A percentile compares a stretch with the other conserved stretches of the same genome.
Evolutionary conservation across 1,140 invertebrate species (phyloP).

Genomic region (Drosophila nigrodunni): DNA sequence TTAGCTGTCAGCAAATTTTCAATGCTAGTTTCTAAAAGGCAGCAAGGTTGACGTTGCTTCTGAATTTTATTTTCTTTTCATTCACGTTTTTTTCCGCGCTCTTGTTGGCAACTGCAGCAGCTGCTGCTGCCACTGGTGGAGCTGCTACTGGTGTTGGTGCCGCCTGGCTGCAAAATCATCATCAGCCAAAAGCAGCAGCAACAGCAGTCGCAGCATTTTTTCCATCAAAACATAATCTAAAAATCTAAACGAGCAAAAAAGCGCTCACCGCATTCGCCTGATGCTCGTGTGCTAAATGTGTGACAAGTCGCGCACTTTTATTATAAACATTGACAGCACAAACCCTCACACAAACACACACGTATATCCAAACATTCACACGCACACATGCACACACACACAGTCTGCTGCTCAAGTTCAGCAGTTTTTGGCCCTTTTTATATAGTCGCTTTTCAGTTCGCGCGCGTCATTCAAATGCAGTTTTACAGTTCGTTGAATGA

Average conservation of each 20-base stretch:
- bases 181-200: conserved; percentile 30
- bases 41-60: conserved; percentile 37
- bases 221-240: conserved; percentile 74
- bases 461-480: conserved; percentile 71
- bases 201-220: conserved; percentile 30
- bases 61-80: conserved; percentile 33
- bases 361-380: not conserved
- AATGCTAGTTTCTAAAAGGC: conserved; percentile 40
- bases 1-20: conserved; percentile 60
- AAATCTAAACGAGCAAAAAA: conserved; percentile 72
- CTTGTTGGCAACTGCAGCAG: conserved; percentile 27
- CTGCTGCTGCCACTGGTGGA: not conserved
- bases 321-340: conserved; percentile 64
- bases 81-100: conserved; percentile 5
- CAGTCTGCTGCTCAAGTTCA: conserved; percentile 49
- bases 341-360: conserved; percentile 2
- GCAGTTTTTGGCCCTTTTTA: conserved; percentile 27
- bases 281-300: conserved; percentile 58
- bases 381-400: conserved; percentile 4
- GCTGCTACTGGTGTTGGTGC: conserved; percentile 21
- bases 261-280: conserved; percentile 26
- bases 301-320: conserved; percentile 73
- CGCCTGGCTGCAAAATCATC: conserved; percentile 47
- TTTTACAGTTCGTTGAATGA: conserved; percentile 78
- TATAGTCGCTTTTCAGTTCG: conserved; percentile 11